Evolutionary conservation across 2,797 vertebrate genomes (phyloP).

Genomic region (Naso thynnoides): DNA sequence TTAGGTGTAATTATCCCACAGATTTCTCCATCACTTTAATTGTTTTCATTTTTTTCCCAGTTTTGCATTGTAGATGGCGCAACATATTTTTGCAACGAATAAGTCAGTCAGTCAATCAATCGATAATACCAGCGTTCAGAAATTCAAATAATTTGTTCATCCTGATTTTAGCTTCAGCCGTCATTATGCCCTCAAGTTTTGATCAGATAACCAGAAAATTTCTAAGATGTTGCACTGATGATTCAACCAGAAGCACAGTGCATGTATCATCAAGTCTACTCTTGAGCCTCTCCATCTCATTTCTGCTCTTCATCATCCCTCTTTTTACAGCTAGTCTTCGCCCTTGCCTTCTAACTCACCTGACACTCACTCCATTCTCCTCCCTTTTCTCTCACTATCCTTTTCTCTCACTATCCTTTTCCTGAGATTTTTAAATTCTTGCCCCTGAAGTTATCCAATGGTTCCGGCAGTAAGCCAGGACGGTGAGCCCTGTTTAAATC

Average conservation of each 20-base stretch:
- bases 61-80: neutral
- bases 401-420: constrained; percentile 19
- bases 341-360: constrained; percentile 28
- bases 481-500: constrained; percentile 53
- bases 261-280: neutral
- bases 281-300: neutral
- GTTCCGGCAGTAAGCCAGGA: constrained; percentile 46
- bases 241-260: neutral
- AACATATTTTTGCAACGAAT: no score
- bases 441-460: constrained; percentile 39
- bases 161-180: neutral
- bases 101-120: no score
- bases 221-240: neutral
- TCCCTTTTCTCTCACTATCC: neutral
- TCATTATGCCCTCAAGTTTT: neutral
- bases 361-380: constrained; percentile 23
- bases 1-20: neutral
- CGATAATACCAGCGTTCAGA: no score
- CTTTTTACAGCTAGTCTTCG: neutral
- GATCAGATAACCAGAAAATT: neutral
- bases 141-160: no score
- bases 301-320: neutral
- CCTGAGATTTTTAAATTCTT: constrained; percentile 36
- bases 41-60: neutral
- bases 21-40: neutral